phyloP scores from a whole-genome alignment of 2,797 vertebrate species.

The Pseudochaenichthys georgianus region DNA sequence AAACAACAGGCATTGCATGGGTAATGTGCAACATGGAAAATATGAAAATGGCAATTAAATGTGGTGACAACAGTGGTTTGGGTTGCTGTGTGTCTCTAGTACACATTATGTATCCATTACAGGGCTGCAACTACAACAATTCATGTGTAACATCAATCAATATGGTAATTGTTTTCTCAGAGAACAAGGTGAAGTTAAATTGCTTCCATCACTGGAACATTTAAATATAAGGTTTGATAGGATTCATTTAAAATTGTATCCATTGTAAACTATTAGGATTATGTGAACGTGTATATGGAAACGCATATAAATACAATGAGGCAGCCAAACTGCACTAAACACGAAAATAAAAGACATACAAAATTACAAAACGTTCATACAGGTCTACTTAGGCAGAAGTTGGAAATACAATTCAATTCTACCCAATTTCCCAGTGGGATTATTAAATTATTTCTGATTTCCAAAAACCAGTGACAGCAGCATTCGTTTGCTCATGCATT shows the following conservation, averaged over 20 bases:
- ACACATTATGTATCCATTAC: neutral
- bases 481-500: neutral
- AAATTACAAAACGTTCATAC: neutral
- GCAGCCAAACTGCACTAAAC: neutral
- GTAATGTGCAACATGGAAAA: constrained; percentile 7
- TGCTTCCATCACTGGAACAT: neutral
- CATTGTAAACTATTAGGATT: neutral
- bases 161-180: neutral
- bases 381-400: neutral
- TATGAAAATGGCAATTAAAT: constrained; percentile 24
- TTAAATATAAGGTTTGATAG: too few relatives aligned
- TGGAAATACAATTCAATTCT: neutral
- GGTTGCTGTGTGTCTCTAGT: constrained; percentile 8
- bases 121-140: neutral
- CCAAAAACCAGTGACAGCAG: too few relatives aligned
- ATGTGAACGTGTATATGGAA: neutral
- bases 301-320: neutral
- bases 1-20: constrained; percentile 9
- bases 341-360: neutral
- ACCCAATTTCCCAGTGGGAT: neutral
- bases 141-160: neutral
- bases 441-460: too few relatives aligned
- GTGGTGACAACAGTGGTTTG: constrained; percentile 39
- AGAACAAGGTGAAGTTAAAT: neutral
- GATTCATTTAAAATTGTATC: neutral